Conservation (phyloP, 37 sponge, comb jelly and placozoan genomes). For the Corticium candelabrum region DNA sequence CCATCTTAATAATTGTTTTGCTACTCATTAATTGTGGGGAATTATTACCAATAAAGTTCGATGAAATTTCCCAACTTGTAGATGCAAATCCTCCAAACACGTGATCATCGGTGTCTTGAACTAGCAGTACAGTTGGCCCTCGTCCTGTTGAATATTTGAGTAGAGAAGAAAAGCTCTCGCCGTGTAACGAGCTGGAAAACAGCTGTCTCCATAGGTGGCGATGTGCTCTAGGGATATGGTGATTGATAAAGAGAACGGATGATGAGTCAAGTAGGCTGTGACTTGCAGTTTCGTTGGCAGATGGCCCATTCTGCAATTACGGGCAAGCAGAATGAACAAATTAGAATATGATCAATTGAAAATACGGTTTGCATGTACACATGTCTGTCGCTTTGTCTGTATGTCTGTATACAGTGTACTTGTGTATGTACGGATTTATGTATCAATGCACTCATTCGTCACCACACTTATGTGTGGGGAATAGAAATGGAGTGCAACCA, state of each 20-base stretch:
- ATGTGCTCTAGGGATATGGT: constrained; percentile 18
- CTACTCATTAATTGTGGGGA: not conserved
- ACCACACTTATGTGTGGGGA: too few species aligned
- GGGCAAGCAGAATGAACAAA: too few species aligned
- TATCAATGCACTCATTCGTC: too few species aligned
- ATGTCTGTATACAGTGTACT: too few species aligned
- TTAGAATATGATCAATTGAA: too few species aligned
- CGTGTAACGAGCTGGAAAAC: constrained; percentile 70
- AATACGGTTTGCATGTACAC: too few species aligned
- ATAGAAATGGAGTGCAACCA: too few species aligned
- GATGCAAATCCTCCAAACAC: constrained; percentile 83
- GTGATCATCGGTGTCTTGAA: constrained; percentile 57
- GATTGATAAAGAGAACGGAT: not conserved
- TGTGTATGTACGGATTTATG: too few species aligned
- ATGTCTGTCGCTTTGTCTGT: too few species aligned
- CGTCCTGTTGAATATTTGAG: constrained; percentile 2
- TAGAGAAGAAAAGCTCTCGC: constrained; percentile 79
- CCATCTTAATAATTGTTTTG: not conserved
- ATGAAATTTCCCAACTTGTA: constrained; percentile 47
- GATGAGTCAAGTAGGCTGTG: constrained; percentile 5
- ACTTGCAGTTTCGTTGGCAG: not conserved
- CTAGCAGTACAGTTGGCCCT: constrained; percentile 69
- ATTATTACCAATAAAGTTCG: constrained; percentile 67
- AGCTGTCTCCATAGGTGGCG: constrained; percentile 56
- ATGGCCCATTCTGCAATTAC: not conserved